Evolutionary conservation across 2,113 vertebrate genomes (phyloP).

Genomic region (Callorhinus ursinus): DNA sequence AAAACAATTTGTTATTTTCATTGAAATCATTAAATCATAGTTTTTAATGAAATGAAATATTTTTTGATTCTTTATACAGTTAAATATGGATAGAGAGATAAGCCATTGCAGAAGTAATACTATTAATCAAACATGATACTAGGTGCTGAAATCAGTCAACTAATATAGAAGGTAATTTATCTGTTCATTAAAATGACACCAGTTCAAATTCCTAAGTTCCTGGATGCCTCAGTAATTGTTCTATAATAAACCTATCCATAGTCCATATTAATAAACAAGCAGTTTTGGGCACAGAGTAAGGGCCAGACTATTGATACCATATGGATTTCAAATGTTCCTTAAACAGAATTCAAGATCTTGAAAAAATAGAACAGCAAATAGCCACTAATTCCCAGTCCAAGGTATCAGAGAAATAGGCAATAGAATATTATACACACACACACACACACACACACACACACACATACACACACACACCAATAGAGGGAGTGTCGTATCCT

Average conservation of each 20-base stretch:
- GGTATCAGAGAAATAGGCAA: neutral
- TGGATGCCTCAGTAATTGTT: neutral
- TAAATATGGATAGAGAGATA: neutral
- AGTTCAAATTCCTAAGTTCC: neutral
- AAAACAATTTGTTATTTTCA: conserved; percentile 18
- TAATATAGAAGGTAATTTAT: neutral
- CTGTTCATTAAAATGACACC: neutral
- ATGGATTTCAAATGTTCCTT: neutral
- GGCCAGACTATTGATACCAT: neutral
- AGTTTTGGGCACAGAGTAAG: neutral
- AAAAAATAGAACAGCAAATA: neutral
- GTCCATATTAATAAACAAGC: neutral
- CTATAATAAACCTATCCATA: neutral
- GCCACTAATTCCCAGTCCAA: neutral
- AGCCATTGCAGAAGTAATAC: neutral
- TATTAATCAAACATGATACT: neutral
- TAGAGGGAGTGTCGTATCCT: neutral
- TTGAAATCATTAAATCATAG: neutral
- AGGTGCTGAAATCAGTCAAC: neutral
- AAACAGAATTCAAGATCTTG: neutral
- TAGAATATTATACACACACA: neutral
- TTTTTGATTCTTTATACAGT: neutral
- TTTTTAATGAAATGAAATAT: neutral
- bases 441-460: neutral
- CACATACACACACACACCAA: neutral